A percentile compares a stretch with the other conserved stretches of the same genome.
phyloP scores from a whole-genome alignment of 2,888 invertebrate genomes.

The Uloborus plumipes region DNA sequence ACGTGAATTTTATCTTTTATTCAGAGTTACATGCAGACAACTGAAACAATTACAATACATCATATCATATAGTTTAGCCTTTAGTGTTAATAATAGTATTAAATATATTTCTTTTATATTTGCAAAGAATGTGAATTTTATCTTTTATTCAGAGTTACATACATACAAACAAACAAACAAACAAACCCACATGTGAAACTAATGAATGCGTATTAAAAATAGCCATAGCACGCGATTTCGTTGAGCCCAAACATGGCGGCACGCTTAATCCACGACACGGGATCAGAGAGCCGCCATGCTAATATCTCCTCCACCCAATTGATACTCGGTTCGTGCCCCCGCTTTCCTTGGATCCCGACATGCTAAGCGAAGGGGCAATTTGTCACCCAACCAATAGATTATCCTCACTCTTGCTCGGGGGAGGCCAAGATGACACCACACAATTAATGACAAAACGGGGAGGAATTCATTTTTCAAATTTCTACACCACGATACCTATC shows the following conservation, averaged over 20 bases:
- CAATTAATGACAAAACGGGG: conserved; percentile 47
- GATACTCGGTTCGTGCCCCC: conserved; percentile 31
- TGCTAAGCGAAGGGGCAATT: conserved; percentile 54
- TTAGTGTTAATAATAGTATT: too few relatives aligned
- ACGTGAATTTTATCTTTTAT: too few relatives aligned
- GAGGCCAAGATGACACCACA: conserved; percentile 42
- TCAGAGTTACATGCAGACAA: too few relatives aligned
- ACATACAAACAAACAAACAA: too few relatives aligned
- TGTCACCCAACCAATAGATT: conserved; percentile 60
- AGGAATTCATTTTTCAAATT: conserved; percentile 55
- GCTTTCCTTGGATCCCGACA: conserved; percentile 26
- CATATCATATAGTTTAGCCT: too few relatives aligned
- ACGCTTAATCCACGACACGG: background rate
- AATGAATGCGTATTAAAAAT: too few relatives aligned
- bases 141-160: too few relatives aligned
- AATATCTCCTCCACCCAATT: conserved; percentile 51
- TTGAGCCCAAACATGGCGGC: conserved; percentile 31
- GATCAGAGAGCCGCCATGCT: conserved; percentile 35
- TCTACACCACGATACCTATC: conserved; percentile 54
- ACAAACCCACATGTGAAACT: too few relatives aligned
- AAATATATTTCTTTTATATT: too few relatives aligned
- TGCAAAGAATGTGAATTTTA: too few relatives aligned
- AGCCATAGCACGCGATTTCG: too few relatives aligned
- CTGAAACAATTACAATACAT: too few relatives aligned
- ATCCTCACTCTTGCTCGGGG: conserved; percentile 43